Evolutionary conservation across 23 tunicate species (phyloP), one percentile per base, ranked within the genome.

Genomic region (Halocynthia aurantium): DNA sequence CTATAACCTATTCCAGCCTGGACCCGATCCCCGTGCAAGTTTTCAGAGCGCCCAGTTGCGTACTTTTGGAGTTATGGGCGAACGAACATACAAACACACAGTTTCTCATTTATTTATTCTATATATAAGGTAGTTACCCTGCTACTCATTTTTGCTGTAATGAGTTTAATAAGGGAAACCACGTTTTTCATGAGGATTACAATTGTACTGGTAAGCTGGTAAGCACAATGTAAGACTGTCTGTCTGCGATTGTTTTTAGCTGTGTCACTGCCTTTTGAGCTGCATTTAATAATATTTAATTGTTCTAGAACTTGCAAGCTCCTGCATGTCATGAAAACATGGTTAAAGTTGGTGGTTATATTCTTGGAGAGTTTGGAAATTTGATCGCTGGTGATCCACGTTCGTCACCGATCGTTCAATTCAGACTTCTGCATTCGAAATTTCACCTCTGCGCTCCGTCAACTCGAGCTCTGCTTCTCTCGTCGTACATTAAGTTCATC

Each of bases 251-350:
- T n/a, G n/a, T n/a, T n/a, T n/a, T n/a, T n/a, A n/a, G n/a, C n/a
- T n/a, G n/a, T n/a, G n/a, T n/a, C n/a, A n/a, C n/a, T n/a, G n/a
- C n/a, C n/a, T n/a, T n/a, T n/a, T n/a, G n/a, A n/a, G 17, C 17
- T 15, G 64, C 64, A 15, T 15, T 15, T 60, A 4, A 2, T 17
- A 4, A 60, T 60, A 60, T 60, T 60, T 60, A 15, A 15, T 60
- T 60, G 51, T 57, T 81, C 5, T 53, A 89, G 91, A 91, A 91
- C 64, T 87, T 94, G 51, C 98, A 94, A 76, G 94, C 94, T 7
- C 98, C 98, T 0, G 98, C 98, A 6, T 94, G 98, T 70, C 98
- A 94, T 60, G 98, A 94, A 63, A 94, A 94, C 87, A 94, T 94
- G 98, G 98, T 94, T 6, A 88, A 88, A 78, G 98, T 94, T 6